Evolutionary conservation across 2,113 vertebrate species (phyloP), one percentile per base, ranked within the genome.

Genomic region (Gadus macrocephalus): DNA sequence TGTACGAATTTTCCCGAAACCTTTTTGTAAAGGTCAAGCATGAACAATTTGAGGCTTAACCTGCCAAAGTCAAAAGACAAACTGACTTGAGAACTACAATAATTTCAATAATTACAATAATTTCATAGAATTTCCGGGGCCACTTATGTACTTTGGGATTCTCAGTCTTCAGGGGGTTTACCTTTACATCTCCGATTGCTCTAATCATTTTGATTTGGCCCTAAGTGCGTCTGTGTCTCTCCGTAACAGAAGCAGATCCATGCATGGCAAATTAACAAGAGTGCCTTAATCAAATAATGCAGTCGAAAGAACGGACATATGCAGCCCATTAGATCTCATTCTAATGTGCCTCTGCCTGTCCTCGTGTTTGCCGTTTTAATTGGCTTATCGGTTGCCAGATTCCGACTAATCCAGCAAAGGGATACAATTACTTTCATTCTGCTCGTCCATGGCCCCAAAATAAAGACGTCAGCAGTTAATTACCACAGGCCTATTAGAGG

Each of bases 251-350:
- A 79, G 75, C 70, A 78, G 74, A 83, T 88, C 78, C 76, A 58
- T 77, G 68, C 75, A 76, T 77, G 77, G 78, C 78, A 78, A 85
- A 88, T 86, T 78, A 85, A 84, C 83, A 81, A 83, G 70, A 82
- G 74, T 83, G 84, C 82, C 69, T 74, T 87, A 79, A 88, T 89
- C 78, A 86, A 89, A 87, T 88, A 81, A 69, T 79, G 79, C 79
- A 74, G 79, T 80, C 20, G 69, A 79, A 80, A 49, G 42, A 49
- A 49, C 42, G 78, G 75, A 85, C 83, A 82, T 70, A 66, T 28
- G 62, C 74, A 81, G 20, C 68, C 81, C 81, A 85, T 86, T 82
- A 84, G 82, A 81, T 83, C 65, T 8, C 78, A 74, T 83, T 79
- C 28, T 85, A 76, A 81, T 82, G 76, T 73, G 76, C 62, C 73